These are phyloP conservation scores for Montipora sp. DNA, from an alignment of 64 coral and sea anemone species.

Conservation along the genomic window DNA sequence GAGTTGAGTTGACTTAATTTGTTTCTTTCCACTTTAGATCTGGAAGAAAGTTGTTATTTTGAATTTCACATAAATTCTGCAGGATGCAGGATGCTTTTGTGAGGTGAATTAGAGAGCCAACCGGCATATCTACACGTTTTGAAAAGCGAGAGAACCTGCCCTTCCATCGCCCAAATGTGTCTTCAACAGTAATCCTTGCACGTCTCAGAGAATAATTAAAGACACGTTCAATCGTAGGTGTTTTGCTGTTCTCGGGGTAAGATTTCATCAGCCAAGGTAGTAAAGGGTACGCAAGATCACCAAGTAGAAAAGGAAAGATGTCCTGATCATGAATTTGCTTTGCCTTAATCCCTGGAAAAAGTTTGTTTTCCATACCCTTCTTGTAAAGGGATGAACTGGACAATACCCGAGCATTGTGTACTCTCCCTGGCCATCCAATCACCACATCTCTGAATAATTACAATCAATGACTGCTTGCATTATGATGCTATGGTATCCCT, in stretches of 20 bases:
- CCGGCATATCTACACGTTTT: constrained; percentile 56
- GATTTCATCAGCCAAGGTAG: constrained; percentile 81
- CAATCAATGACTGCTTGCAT: constrained; percentile 48
- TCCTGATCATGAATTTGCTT: constrained; percentile 61
- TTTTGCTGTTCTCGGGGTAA: constrained; percentile 45
- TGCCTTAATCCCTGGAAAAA: constrained; percentile 39
- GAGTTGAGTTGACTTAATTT: background rate
- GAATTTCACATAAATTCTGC: constrained; percentile 69
- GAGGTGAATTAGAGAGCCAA: constrained; percentile 15
- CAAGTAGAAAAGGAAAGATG: constrained; percentile 56
- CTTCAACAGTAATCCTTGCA: constrained; percentile 67
- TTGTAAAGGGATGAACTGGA: constrained; percentile 56
- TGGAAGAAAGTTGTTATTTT: constrained; percentile 36
- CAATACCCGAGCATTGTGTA: constrained; percentile 72
- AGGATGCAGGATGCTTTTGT: constrained; percentile 61
- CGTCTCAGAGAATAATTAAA: constrained; percentile 65
- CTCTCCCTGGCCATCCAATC: constrained; percentile 54
- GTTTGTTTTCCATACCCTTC: constrained; percentile 51
- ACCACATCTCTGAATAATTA: constrained; percentile 40
- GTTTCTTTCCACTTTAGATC: constrained; percentile 10
- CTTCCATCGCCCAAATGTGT: constrained; percentile 66
- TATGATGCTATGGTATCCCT: constrained; percentile 34
- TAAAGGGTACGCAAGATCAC: constrained; percentile 68
- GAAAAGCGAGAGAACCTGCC: constrained; percentile 64
- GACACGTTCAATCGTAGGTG: constrained; percentile 21